Base-by-base conservation (phyloP, 2,888 invertebrate genomes). In the Lordiphosa andalusiaca region DNA sequence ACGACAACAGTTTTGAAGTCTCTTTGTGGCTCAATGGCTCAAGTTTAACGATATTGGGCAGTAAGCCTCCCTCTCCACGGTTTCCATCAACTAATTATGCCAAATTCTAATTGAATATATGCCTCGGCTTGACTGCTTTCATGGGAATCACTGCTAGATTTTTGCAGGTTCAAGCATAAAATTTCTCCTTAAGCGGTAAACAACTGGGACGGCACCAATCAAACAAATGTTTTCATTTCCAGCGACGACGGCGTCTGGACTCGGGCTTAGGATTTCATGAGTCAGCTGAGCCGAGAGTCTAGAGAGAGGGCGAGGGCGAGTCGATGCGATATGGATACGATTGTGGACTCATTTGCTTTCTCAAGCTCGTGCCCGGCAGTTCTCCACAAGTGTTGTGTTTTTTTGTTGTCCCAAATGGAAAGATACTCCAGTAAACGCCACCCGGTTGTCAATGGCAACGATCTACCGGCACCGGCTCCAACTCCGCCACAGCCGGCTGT, bases 161-260 rank as follows among this genome's bases (percentile, higher is more conserved):
- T 41, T 6, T 41, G 19, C 21, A 5, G 23, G 6, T 10, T 41
- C n/a, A 21, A n/a, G 6, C n/a, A n/a, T n/a, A 21, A 5, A 19
- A 41, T 21, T 41, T 41, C 19, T 10, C 41, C 21, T 10, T 2
- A 41, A 41, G 23, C 41, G 23, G 41, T 41, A 41, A 41, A 41
- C 41, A 41, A 23, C n/a, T 41, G 41, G 41, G 19, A n/a, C 6
- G 41, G 23, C n/a, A 23, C 23, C 23, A 23, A 21, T 39, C 10
- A n/a, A 41, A 41, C 41, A 41, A 41, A 41, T 41, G n/a, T 41
- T 41, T 41, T 41, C 16, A 10, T 21, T 35, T 19, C 10, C 47
- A 9, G 6, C 41, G 23, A 38, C 23, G 49, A 25, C 49, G 49
- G 38, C 49, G 48, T 49, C 49, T 49, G 38, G 49, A 39, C 38